Evolutionary conservation across 2,797 vertebrate species (phyloP), one percentile per base, ranked within the genome.

Genomic region (Melanotaenia trifasciata): DNA sequence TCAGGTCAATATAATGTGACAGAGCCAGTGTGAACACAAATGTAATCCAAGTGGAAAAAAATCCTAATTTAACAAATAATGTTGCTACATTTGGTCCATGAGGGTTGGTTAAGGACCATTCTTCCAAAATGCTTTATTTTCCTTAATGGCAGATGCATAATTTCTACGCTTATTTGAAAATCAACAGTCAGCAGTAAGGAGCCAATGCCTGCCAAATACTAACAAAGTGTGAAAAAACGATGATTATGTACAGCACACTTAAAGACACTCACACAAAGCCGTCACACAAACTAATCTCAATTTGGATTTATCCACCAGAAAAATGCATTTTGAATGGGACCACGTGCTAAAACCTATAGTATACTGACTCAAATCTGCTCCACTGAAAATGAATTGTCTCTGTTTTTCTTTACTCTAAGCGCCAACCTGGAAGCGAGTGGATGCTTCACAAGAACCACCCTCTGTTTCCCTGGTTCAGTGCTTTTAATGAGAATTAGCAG

Each of bases 151-250:
- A 38, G 36, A 38, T 38, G 36, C 36, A 38, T 38, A 12, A 38
- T 38, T 38, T 38, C 12, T 38, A 38, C 12, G 36, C 36, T 14
- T 12, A 38, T 14, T 38, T 38, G 36, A 38, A 38, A 38, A 38
- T 38, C 36, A 12, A 38, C 36, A 38, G 36, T 38, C 36, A 38
- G 36, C 36, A 38, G 36, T 6, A 38, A 5, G 8, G 0, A 5
- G 22, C 36, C 36, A 13, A 87, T 5, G 36, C 53, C 72, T 66
- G 72, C 32, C 59, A 82, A 74, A 84, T 77, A 84, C 61, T 87
- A 85, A 89, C 74, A 84, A 76, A 72, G 83, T 85, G 83, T 80
- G 74, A 80, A 84, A 82, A 78, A 63, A 72, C 51, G 70, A 64
- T 74, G 72, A 70, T 85, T 76, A 78, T 64, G 74, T 65, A 5